These are phyloP conservation scores for Melipona beecheii DNA, from an alignment of 2,888 invertebrate genomes.

Conservation along the genomic window DNA sequence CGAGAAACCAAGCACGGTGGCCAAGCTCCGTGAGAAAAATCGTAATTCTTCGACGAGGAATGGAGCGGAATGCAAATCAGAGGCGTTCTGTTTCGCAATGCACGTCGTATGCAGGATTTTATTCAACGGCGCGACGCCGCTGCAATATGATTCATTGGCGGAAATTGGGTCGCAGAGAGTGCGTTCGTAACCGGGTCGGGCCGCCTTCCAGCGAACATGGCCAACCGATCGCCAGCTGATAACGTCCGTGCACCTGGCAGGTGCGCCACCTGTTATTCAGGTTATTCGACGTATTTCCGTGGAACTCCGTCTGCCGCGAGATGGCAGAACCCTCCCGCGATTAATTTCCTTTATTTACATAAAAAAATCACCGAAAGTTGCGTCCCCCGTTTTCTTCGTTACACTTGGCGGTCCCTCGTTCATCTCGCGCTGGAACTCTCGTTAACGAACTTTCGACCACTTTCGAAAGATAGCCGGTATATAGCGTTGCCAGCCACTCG, in stretches of 20 bases:
- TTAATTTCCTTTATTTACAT: conserved; percentile 39
- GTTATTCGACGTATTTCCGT: conserved; percentile 34
- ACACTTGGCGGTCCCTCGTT: background rate
- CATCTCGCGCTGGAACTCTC: background rate
- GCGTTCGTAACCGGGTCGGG: conserved; percentile 38
- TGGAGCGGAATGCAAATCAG: conserved; percentile 9
- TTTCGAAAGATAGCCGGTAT: no score
- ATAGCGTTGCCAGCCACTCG: background rate
- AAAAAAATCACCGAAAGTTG: background rate
- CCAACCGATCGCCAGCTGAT: conserved; percentile 55
- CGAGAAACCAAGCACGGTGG: background rate
- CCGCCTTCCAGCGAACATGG: conserved; percentile 37
- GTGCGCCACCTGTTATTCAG: conserved; percentile 66
- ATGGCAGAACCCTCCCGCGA: conserved; percentile 38
- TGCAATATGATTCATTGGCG: conserved; percentile 54
- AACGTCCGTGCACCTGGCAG: conserved; percentile 57
- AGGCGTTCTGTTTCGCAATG: background rate
- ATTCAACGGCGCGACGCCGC: background rate
- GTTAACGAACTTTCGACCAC: background rate
- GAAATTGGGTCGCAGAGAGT: conserved; percentile 57
- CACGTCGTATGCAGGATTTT: conserved; percentile 18
- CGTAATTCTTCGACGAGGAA: background rate
- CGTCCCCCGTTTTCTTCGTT: background rate
- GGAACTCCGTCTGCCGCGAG: conserved; percentile 35
- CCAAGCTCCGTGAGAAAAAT: background rate